A percentile compares a stretch with the other conserved stretches of the same genome.
phyloP scores from a whole-genome alignment of 2,888 invertebrate species.

The Eustalomyia histrio region DNA sequence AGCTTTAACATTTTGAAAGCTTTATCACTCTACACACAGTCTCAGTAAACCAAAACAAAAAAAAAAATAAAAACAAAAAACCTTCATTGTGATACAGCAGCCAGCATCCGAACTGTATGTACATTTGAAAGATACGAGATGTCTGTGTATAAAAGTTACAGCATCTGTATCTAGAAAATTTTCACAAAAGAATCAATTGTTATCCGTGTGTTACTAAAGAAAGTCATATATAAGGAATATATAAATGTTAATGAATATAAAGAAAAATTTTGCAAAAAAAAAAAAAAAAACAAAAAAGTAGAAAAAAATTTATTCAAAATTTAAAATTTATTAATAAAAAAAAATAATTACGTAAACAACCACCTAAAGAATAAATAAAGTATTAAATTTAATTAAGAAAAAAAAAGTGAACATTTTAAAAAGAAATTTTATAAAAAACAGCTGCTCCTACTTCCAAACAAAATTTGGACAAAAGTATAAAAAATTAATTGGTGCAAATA shows the following conservation, averaged over 20 bases:
- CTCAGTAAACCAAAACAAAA: background rate
- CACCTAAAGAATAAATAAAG: background rate
- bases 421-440: slow-evolving; percentile 37
- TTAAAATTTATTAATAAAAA: background rate
- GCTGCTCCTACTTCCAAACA: slow-evolving; percentile 51
- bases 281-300: too few species aligned
- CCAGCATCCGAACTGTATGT: slow-evolving; percentile 30
- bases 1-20: slow-evolving; percentile 40
- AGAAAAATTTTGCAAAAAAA: slow-evolving; percentile 50
- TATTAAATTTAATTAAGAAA: background rate
- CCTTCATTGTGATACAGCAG: slow-evolving; percentile 22
- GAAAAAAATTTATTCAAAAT: background rate
- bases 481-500: slow-evolving; percentile 6
- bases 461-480: background rate
- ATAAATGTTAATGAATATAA: slow-evolving; percentile 40
- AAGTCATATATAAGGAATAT: slow-evolving; percentile 55
- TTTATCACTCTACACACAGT: background rate
- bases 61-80: background rate
- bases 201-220: slow-evolving; percentile 63
- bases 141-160: slow-evolving; percentile 56
- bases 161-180: slow-evolving; percentile 63
- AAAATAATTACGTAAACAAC: background rate
- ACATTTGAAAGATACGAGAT: background rate
- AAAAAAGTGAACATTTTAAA: background rate
- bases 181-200: slow-evolving; percentile 63